Evolutionary conservation across 2,797 vertebrate genomes (phyloP), one percentile per base, ranked within the genome.

Genomic region (Sebastes iracundus): DNA sequence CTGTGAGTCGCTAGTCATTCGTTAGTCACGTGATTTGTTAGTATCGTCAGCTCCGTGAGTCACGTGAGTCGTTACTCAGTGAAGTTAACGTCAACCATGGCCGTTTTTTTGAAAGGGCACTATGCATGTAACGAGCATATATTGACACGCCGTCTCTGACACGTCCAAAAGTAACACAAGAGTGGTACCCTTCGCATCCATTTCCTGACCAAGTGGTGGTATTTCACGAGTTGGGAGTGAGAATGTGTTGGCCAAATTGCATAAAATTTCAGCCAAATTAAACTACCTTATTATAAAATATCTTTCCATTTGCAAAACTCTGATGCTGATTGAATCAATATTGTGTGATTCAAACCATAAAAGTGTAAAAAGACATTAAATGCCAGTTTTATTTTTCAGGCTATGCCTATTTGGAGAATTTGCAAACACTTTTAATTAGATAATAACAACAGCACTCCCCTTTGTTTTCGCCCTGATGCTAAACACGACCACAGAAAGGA

Each of bases 361-460:
- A 52, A 61, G 56, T 61, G 16, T 56, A 35, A 72, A 75, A 77
- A 56, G 13, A 13, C n/a, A 42, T 42, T 38, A 8, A 68, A 75
- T 64, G 53, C 4, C 2, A 2, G 49, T 28, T 81, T 71, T 60
- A 25, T 59, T 82, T 46, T 75, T 42, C 68, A 23, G n/a, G 20
- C 63, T 23, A 23, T 60, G 56, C 35, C 60, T 56, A 49, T 82
- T 72, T 79, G 27, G n/a, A 69, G 32, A 66, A 75, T 64, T 53
- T 82, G 28, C 18, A 65, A 68, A 77, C 66, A 77, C 22, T n/a
- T 81, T 65, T 64, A 76, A 83, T 77, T 23, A 16, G 66, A 74
- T 46, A 58, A 71, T 52, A 72, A 72, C 22, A 77, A 81, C 16
- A 12, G 70, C 64, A 30, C 32, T 81, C 55, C 23, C 35, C 66